Conservation (phyloP, 2,113 vertebrate species). For the Apodemus sylvaticus region DNA sequence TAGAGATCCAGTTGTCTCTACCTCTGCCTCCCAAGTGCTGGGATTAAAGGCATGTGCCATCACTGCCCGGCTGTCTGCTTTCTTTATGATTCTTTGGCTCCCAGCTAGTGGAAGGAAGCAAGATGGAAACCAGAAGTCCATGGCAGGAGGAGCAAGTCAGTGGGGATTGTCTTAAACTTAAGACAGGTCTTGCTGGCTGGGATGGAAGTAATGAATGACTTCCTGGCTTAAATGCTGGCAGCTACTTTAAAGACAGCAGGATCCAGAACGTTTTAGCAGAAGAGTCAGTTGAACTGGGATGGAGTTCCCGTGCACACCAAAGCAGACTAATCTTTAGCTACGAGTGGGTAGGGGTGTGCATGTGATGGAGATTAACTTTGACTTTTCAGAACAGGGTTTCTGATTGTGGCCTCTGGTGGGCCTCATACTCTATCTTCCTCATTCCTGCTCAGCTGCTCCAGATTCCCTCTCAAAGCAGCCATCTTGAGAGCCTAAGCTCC, state of each 20-base stretch:
- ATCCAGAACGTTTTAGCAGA: not conserved
- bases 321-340: no score
- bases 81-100: not conserved
- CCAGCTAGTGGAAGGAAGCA: not conserved
- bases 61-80: no score
- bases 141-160: accelerated
- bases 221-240: not conserved
- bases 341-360: not conserved
- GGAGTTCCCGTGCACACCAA: not conserved
- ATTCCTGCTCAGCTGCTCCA: no score
- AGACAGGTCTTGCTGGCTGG: no score
- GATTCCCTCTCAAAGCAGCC: not conserved
- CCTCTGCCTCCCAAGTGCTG: no score
- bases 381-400: not conserved
- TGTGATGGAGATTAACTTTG: not conserved
- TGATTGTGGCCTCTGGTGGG: not conserved
- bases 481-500: not conserved
- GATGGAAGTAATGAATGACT: not conserved
- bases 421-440: not conserved
- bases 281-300: not conserved
- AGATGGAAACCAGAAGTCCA: not conserved
- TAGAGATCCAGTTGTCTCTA: no score
- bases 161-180: not conserved
- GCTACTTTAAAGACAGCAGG: not conserved
- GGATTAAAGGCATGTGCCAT: no score